A percentile compares a stretch with the other conserved stretches of the same genome.
phyloP scores from a whole-genome alignment of 2,113 vertebrate genomes.

The Oenanthe oenanthe region DNA sequence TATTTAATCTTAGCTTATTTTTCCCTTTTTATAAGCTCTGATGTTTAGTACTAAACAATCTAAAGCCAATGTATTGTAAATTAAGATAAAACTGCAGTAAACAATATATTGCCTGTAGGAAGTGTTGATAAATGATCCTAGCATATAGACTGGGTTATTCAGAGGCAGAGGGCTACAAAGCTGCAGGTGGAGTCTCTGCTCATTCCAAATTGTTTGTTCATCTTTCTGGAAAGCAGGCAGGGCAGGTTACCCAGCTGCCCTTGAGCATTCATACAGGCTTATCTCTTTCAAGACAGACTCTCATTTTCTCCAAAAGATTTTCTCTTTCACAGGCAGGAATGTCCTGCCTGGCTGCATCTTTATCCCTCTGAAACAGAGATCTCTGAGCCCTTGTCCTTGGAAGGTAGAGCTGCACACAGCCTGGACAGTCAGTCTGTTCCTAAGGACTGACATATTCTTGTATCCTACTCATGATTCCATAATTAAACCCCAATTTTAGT shows the following conservation, averaged over 20 bases:
- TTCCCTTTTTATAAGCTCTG: not conserved
- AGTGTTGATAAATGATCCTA: not conserved
- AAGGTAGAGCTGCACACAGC: not conserved
- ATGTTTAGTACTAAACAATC: not conserved
- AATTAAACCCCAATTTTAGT: not conserved
- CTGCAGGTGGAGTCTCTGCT: not conserved
- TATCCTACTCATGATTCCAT: not conserved
- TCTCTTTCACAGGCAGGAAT: not conserved
- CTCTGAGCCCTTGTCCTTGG: not conserved
- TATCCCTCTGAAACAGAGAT: not conserved
- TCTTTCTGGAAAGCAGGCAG: not conserved
- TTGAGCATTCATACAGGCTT: not conserved
- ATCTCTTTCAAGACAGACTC: not conserved
- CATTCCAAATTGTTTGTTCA: not conserved
- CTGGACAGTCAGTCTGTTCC: not conserved
- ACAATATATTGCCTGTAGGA: not conserved
- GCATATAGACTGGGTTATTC: not conserved
- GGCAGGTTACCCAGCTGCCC: not conserved
- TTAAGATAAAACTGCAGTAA: conserved; percentile 29
- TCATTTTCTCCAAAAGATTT: not conserved
- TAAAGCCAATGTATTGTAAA: conserved; percentile 9
- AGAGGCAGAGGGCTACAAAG: not conserved
- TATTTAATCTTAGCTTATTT: not conserved
- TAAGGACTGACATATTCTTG: not conserved
- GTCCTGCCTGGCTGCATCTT: not conserved